These are phyloP conservation scores for Gracilinanus agilis DNA, from an alignment of 2,113 vertebrate genomes.

Conservation along the genomic window DNA sequence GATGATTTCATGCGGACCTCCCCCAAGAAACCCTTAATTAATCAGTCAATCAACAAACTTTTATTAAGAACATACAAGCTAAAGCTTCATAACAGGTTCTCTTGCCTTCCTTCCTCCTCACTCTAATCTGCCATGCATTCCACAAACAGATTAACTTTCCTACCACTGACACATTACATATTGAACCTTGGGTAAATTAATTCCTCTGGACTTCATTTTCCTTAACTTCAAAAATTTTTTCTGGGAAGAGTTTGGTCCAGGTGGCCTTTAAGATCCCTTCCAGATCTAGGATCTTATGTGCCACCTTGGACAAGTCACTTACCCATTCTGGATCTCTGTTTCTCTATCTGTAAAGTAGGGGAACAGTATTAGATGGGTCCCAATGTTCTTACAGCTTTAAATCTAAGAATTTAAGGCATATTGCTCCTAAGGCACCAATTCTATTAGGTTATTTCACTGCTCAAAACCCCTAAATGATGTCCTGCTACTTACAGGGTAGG, in stretches of 20 bases:
- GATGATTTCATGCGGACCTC: not conserved
- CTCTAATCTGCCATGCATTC: not conserved
- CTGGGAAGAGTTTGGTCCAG: not conserved
- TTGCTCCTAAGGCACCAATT: not conserved
- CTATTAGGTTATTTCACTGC: not conserved
- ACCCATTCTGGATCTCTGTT: not conserved
- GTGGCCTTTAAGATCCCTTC: not conserved
- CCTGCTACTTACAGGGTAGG: not conserved
- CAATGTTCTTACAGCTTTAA: not conserved
- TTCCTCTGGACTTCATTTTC: conserved; percentile 9
- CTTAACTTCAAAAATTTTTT: not conserved
- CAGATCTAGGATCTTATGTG: not conserved
- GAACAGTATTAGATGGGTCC: not conserved
- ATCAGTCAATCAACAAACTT: not conserved
- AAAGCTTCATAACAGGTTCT: not conserved
- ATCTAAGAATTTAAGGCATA: not conserved
- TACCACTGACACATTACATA: not conserved
- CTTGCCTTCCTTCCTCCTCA: not conserved
- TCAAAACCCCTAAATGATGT: not conserved
- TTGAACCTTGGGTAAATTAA: not conserved
- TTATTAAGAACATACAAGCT: not conserved
- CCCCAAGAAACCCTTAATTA: not conserved
- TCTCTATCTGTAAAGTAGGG: no score
- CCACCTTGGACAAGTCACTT: not conserved
- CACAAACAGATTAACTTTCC: not conserved